Base-by-base conservation (phyloP, 2,797 vertebrate species). In the Pelodytes ibericus region DNA sequence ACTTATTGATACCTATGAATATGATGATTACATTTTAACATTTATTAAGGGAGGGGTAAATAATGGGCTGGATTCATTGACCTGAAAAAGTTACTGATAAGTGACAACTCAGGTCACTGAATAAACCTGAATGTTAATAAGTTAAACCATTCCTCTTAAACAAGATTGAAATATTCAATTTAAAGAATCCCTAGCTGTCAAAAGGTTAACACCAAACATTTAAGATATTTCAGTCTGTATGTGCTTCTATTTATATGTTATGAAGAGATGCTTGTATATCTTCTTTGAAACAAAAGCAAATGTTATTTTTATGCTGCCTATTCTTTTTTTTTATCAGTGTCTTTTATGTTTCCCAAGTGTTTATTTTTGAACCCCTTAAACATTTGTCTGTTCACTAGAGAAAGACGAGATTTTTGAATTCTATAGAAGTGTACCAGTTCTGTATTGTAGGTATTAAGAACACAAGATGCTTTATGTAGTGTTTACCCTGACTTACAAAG, bases 181-280 rank as follows among this genome's bases (percentile, higher is more conserved):
- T 53, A 4, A 22, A 41, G 26, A 20, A 25, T 18, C 2, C 30
- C 3, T 36, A 30, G 57, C 57, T 63, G 16, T 20, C 49, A 44
- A 69, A 13, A 57, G 64, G 71, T 79, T 79, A 79, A 79, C 29
- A 47, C 44, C 36, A 18, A 31, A 62, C 31, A 69, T 69, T 29
- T 62, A 13, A 1, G 29, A 74, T 69, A 79, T 79, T 74, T 62
- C 22, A 49, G 36, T 20, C 57, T 63, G 71, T 49, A 25, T 68
- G 66, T 79, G 63, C 53, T 79, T 79, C 77, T 79, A 79, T 79
- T 79, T 79, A 73, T 73, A 73, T 69, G 41, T n/a, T n/a, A n/a
- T 67, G 30, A 78, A 67, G 71, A 60, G 44, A 71, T 44, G 63
- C 74, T 71, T 79, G 71, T 79, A 73, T 68, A 72, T 63, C 58